Percentiles rank a stretch among this genome's conserved stretches.
phyloP scores from a whole-genome alignment of 2,113 vertebrate genomes.

The Egretta garzetta region DNA sequence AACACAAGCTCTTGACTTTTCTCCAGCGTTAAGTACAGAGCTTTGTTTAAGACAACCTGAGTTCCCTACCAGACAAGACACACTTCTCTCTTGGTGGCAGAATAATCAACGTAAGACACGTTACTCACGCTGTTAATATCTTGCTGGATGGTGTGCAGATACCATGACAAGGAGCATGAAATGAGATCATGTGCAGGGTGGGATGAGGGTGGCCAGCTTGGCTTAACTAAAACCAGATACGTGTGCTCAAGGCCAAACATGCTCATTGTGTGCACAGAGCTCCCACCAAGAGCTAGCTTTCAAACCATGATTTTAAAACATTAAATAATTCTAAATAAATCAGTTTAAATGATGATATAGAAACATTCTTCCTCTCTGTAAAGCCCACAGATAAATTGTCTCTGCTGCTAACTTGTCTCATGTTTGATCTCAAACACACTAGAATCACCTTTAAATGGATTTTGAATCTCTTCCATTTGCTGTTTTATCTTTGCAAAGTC shows the following conservation, averaged over 20 bases:
- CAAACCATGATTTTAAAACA: neutral
- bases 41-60: slow-evolving; percentile 6
- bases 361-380: neutral
- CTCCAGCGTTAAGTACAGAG: neutral
- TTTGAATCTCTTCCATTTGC: neutral
- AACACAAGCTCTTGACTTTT: neutral
- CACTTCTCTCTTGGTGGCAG: slow-evolving; percentile 30
- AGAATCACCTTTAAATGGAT: neutral
- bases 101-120: slow-evolving; percentile 8
- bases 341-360: neutral
- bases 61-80: slow-evolving; percentile 26
- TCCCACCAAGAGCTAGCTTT: slow-evolving; percentile 18
- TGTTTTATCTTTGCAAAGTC: neutral
- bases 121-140: slow-evolving; percentile 26
- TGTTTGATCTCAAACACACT: neutral
- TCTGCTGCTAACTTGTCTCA: neutral
- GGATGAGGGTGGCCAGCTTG: slow-evolving; percentile 52
- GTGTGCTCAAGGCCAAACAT: slow-evolving; percentile 18
- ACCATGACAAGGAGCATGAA: slow-evolving; percentile 29
- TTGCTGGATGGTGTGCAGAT: slow-evolving; percentile 44
- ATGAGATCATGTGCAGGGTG: slow-evolving; percentile 48
- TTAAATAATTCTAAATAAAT: neutral
- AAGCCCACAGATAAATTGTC: neutral
- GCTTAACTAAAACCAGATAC: slow-evolving; percentile 54
- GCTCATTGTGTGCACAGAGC: neutral